phyloP scores from a whole-genome alignment of 2,797 vertebrate genomes.

The Poeciliopsis paucimaculata region DNA sequence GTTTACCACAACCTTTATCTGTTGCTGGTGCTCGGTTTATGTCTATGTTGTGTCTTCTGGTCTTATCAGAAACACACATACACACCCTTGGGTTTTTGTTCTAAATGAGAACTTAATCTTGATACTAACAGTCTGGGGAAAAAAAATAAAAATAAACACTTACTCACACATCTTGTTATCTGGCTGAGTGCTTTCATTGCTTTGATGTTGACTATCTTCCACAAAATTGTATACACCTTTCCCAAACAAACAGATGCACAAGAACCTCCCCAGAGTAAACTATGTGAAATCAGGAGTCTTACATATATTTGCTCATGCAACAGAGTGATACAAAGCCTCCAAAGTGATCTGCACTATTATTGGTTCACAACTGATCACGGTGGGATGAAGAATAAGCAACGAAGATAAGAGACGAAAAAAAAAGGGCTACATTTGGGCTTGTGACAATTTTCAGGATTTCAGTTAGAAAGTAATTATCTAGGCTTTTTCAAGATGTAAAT shows the following conservation, averaged over 20 bases:
- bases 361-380: neutral
- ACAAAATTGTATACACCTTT: constrained; percentile 14
- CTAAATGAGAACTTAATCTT: constrained; percentile 14
- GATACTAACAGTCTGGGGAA: constrained; percentile 10
- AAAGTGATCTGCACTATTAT: neutral
- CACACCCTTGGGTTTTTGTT: constrained; percentile 21
- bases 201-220: constrained; percentile 20
- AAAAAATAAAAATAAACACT: constrained; percentile 5
- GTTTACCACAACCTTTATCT: constrained; percentile 6
- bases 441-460: neutral
- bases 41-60: constrained; percentile 9
- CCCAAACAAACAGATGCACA: neutral
- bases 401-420: neutral
- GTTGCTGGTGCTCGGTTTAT: constrained; percentile 5
- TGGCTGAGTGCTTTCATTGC: constrained; percentile 14
- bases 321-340: too few species aligned
- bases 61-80: constrained; percentile 19
- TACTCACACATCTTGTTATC: constrained; percentile 30
- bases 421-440: too few species aligned
- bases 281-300: constrained; percentile 5
- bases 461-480: neutral
- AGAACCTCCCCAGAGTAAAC: constrained; percentile 3
- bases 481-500: neutral
- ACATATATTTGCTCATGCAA: neutral
- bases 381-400: too few species aligned